Base-by-base conservation (phyloP, 2,888 invertebrate species). In the Acleris sparsana region DNA sequence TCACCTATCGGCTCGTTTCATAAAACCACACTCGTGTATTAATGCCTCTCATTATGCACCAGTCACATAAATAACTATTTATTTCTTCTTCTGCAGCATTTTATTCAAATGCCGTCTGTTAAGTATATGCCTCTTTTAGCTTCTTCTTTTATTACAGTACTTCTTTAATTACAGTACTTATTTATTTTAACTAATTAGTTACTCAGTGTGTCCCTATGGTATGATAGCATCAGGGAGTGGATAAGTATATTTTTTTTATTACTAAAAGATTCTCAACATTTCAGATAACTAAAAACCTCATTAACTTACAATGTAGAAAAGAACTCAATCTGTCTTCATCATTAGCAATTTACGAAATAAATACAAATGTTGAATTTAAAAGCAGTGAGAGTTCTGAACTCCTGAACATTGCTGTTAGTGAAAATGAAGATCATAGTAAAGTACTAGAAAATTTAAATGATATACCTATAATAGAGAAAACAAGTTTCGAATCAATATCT, bases 281-380 rank as follows among this genome's bases (percentile, higher is more conserved):
- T 18, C 72, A 81, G 81, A 69, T 82, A 33, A 75, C 70, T 4
- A 72, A 73, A 70, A 16, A 16, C 33, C 70, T 77, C 0, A 72
- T 80, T 20, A 70, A 69, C 59, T 49, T 69, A 57, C 67, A 68
- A 53, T 70, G 74, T 20, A 73, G 77, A 58, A 56, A 63, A 5
- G 62, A 72, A 7, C 65, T 78, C 29, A 75, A 77, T 49, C 60
- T 79, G 11, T 64, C 60, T 13, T 74, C 76, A 3, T 18, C 71
- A 33, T 57, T 79, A 25, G 62, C 51, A 13, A 63, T 33, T 25
- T 61, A 53, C 55, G 51, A 62, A 60, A 29, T 56, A 11, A 67
- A 62, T 49, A 57, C 71, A 44, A 62, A 68, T 48, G 52, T 70
- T 20, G 63, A 72, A 60, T 69, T 70, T 25, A 61, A 63, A 56